Conservation (phyloP, 2,797 vertebrate species). For the Benthosema pterotum region DNA sequence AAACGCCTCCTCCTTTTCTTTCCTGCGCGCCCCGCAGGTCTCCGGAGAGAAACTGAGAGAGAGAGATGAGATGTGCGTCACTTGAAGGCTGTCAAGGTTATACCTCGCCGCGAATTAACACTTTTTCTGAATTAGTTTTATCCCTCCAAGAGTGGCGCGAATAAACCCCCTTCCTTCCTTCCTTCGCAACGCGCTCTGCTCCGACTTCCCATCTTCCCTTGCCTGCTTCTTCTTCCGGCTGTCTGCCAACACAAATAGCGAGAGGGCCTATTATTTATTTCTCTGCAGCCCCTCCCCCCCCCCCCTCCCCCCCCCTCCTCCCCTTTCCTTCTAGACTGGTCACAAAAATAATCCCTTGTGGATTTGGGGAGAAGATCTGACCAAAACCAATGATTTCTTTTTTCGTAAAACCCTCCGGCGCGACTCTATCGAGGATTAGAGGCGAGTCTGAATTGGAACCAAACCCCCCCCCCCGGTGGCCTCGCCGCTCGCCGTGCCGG, state of each 20-base stretch:
- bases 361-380: constrained; percentile 57
- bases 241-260: constrained; percentile 61
- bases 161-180: too few species aligned
- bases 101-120: constrained; percentile 23
- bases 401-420: constrained; percentile 38
- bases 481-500: constrained; percentile 31
- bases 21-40: neutral
- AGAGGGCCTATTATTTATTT: constrained; percentile 5
- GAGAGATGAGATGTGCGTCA: constrained; percentile 16
- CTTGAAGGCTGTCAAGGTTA: constrained; percentile 28
- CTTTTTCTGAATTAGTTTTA: constrained; percentile 45
- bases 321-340: constrained; percentile 25
- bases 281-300: too few species aligned
- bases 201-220: constrained; percentile 27
- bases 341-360: constrained; percentile 61
- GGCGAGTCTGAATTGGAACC: constrained; percentile 51
- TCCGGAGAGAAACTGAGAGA: too few species aligned
- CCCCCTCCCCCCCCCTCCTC: too few species aligned
- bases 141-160: constrained; percentile 39
- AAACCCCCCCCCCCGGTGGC: too few species aligned
- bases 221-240: constrained; percentile 35
- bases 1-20: constrained; percentile 16
- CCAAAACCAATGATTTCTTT: constrained; percentile 42
- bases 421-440: constrained; percentile 60
- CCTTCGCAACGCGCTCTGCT: constrained; percentile 23